Evolutionary conservation across 2,888 invertebrate species (phyloP).

Genomic region (Rutpela maculata): DNA sequence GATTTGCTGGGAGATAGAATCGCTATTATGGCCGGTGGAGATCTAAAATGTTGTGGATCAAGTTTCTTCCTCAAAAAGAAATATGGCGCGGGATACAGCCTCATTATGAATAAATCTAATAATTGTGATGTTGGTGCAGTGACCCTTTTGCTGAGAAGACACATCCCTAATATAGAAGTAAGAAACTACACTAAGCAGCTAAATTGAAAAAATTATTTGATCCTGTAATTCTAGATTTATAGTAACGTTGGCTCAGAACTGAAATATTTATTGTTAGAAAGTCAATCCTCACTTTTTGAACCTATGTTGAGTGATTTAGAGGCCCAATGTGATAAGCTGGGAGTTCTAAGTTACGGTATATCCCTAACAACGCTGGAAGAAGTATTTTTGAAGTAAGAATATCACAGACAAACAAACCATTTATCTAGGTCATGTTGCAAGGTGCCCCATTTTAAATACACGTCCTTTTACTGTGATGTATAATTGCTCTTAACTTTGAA

Average conservation of each 20-base stretch:
- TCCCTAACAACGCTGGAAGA: constrained; percentile 92
- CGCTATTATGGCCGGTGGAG: constrained; percentile 90
- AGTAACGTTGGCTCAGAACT: constrained; percentile 87
- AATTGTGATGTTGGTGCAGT: constrained; percentile 75
- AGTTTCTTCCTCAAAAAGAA: constrained; percentile 89
- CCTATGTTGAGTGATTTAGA: constrained; percentile 83
- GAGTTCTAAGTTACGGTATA: constrained; percentile 87
- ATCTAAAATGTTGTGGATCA: constrained; percentile 87
- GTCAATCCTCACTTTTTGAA: constrained; percentile 79
- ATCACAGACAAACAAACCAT: no score
- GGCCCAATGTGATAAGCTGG: constrained; percentile 76
- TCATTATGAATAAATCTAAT: constrained; percentile 81
- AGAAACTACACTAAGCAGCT: background rate
- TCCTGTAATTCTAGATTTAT: constrained; percentile 73
- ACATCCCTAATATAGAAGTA: constrained; percentile 79
- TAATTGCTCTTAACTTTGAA: no score
- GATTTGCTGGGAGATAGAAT: constrained; percentile 91
- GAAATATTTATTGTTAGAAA: constrained; percentile 81
- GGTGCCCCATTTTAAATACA: no score
- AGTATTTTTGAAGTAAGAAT: constrained; percentile 86
- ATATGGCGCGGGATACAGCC: constrained; percentile 90
- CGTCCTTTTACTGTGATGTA: no score
- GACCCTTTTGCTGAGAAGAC: constrained; percentile 78
- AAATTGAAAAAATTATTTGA: no score
- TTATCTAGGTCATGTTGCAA: no score